A percentile compares a stretch with the other conserved stretches of the same genome.
These are phyloP conservation scores for Drosophila sechellia DNA, from an alignment of 1,140 invertebrate genomes.

Conservation along the genomic window DNA sequence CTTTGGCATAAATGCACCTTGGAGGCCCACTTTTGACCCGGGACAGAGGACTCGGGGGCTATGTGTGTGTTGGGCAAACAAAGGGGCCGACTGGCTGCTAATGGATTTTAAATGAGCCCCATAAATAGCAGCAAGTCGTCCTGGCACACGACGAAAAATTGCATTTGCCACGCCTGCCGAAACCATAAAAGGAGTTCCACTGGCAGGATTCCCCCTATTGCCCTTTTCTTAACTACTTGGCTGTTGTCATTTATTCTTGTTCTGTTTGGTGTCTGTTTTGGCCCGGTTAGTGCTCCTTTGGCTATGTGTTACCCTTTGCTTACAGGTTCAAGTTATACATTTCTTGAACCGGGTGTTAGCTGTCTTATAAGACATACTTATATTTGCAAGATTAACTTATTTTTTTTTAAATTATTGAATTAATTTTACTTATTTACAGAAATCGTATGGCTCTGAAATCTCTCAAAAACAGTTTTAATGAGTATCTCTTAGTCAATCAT, in stretches of 20 bases:
- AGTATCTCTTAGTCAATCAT: conserved; percentile 2
- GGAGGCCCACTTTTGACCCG: conserved; percentile 66
- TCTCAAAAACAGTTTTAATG: neutral
- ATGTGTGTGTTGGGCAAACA: conserved; percentile 18
- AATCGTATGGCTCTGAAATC: too few species aligned
- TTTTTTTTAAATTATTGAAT: too few species aligned
- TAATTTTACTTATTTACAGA: too few species aligned
- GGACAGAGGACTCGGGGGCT: conserved; percentile 9
- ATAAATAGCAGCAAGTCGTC: conserved; percentile 69
- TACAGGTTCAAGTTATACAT: too few species aligned
- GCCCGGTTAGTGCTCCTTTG: conserved; percentile 13
- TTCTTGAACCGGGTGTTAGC: neutral
- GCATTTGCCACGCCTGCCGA: conserved; percentile 45
- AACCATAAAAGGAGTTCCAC: conserved; percentile 49
- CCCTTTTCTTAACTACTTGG: conserved; percentile 44
- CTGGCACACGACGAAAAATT: conserved; percentile 43
- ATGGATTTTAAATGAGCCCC: conserved; percentile 84
- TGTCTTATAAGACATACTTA: neutral
- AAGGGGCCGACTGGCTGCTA: conserved; percentile 68
- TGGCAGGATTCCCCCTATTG: conserved; percentile 1
- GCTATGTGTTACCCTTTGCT: conserved; percentile 11
- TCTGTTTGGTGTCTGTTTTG: conserved; percentile 61
- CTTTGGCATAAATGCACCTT: conserved; percentile 64
- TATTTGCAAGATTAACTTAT: too few species aligned
- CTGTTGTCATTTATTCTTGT: conserved; percentile 74